Conservation (phyloP, 2,113 vertebrate species). For the Ceyx margarethae region DNA sequence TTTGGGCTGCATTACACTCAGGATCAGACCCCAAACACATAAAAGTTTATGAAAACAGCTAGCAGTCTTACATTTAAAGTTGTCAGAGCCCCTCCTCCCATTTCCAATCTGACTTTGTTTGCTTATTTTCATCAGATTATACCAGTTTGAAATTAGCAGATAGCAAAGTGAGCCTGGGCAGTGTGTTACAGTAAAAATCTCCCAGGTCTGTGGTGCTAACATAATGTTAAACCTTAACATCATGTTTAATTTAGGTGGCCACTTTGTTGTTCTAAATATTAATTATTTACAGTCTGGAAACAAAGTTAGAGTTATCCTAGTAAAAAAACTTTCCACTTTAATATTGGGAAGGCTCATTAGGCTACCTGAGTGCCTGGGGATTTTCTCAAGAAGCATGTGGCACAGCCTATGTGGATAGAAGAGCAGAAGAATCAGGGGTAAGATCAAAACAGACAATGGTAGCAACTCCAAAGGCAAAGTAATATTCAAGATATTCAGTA, state of each 20-base stretch:
- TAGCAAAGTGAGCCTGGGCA: not conserved
- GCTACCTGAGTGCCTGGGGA: not conserved
- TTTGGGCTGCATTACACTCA: not conserved
- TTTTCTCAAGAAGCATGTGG: fast-evolving
- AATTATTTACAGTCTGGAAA: not conserved
- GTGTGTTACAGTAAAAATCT: not conserved
- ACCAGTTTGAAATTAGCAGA: not conserved
- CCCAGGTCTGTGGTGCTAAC: not conserved
- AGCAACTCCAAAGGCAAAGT: not conserved
- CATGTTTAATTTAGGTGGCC: not conserved
- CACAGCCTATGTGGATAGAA: not conserved
- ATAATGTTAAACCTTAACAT: not conserved
- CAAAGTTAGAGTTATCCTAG: not conserved
- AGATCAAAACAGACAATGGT: not conserved
- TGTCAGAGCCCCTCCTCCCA: not conserved
- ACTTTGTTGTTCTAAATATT: not conserved
- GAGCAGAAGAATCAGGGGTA: not conserved
- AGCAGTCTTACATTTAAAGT: not conserved
- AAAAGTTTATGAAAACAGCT: not conserved
- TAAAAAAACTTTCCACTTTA: not conserved
- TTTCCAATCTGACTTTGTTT: not conserved
- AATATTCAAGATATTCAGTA: not conserved
- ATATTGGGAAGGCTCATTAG: not conserved
- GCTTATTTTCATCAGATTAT: not conserved
- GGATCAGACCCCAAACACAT: not conserved